Percentiles rank a stretch among this genome's conserved stretches.
These are phyloP conservation scores for Eidolon dupreanum DNA, from an alignment of 2,797 vertebrate species.

Conservation along the genomic window DNA sequence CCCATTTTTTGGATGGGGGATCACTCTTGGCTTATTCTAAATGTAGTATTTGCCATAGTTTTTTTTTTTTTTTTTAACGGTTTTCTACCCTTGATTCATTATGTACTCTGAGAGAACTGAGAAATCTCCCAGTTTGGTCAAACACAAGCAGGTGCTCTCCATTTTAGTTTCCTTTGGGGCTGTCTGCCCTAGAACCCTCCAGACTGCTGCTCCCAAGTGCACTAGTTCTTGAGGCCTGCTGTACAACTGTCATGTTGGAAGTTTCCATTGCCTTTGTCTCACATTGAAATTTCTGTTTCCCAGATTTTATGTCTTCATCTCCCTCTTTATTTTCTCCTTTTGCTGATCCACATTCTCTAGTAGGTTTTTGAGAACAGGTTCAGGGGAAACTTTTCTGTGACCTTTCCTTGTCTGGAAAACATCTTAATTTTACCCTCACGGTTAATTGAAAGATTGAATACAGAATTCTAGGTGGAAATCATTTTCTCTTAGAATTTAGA, in stretches of 20 bases:
- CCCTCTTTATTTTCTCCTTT: neutral
- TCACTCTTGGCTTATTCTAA: conserved; percentile 24
- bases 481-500: conserved; percentile 11
- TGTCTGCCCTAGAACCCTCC: neutral
- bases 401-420: neutral
- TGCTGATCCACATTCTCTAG: neutral
- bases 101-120: neutral
- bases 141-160: neutral
- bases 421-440: conserved; percentile 28
- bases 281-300: neutral
- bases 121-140: neutral
- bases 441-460: neutral
- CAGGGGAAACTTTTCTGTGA: neutral
- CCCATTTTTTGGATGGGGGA: neutral
- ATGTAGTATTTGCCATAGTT: neutral
- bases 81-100: neutral
- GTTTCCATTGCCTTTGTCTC: neutral
- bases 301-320: neutral
- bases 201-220: neutral
- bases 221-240: neutral
- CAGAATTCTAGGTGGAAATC: neutral
- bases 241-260: neutral
- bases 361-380: neutral
- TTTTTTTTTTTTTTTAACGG: neutral
- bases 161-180: neutral